A percentile compares a stretch with the other conserved stretches of the same genome.
These are phyloP conservation scores for Oncorhynchus masou DNA, from an alignment of 2,113 vertebrate species.

Conservation along the genomic window DNA sequence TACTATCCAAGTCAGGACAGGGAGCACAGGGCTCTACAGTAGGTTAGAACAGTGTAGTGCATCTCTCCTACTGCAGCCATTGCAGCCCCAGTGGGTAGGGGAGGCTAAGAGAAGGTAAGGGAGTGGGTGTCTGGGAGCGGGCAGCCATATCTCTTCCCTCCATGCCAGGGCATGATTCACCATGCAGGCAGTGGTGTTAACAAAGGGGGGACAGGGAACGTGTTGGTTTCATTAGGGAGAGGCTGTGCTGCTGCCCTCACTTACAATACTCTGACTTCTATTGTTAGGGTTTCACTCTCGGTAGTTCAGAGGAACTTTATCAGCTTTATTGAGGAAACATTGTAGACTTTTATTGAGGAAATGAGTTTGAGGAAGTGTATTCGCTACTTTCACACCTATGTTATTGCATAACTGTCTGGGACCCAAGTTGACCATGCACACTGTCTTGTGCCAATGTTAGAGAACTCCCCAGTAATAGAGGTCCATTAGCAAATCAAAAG, in stretches of 20 bases:
- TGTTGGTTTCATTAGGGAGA: not conserved
- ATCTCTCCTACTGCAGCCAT: not conserved
- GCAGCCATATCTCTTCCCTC: conserved; percentile 17
- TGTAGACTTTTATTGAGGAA: no score
- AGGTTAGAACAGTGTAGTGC: not conserved
- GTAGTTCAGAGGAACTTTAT: not conserved
- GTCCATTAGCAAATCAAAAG: conserved; percentile 29
- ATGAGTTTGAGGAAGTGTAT: not conserved
- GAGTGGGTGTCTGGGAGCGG: not conserved
- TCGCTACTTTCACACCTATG: conserved; percentile 11
- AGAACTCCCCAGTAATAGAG: conserved; percentile 9
- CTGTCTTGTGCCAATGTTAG: conserved; percentile 11
- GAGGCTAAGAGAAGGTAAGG: not conserved
- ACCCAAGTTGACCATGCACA: not conserved
- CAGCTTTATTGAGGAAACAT: conserved; percentile 3
- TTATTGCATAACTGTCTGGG: conserved; percentile 2
- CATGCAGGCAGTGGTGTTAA: not conserved
- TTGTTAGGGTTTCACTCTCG: not conserved
- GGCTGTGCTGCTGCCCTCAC: not conserved
- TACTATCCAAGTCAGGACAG: not conserved
- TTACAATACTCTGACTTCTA: not conserved
- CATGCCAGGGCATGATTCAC: conserved; percentile 16
- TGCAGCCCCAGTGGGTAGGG: not conserved
- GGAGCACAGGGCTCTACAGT: not conserved
- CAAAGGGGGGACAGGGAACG: not conserved